These are phyloP conservation scores for Bos indicus DNA, from an alignment of 2,113 vertebrate species.

Conservation along the genomic window DNA sequence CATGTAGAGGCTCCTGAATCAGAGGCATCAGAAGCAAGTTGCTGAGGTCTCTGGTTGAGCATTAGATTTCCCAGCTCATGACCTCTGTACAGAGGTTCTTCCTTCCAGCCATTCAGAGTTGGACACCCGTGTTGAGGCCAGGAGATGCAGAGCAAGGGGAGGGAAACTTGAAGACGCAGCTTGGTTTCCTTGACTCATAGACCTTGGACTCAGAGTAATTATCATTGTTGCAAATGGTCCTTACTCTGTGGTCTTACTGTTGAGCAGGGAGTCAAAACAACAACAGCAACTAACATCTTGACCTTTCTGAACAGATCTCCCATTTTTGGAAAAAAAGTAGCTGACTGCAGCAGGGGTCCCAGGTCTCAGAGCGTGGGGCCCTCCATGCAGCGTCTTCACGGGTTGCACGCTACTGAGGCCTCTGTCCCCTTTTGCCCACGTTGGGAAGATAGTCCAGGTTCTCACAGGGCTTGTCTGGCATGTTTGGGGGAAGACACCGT, in stretches of 20 bases:
- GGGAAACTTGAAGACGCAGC: not conserved
- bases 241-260: not conserved
- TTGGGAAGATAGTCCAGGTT: not conserved
- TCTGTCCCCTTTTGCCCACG: not conserved
- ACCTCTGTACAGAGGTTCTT: not conserved
- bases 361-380: not conserved
- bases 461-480: not conserved
- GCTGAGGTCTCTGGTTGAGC: not conserved
- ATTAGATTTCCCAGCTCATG: not conserved
- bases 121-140: not conserved
- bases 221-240: not conserved
- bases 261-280: not conserved
- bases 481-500: not conserved
- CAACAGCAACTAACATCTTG: not conserved
- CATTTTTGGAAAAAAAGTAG: not conserved
- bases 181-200: not conserved
- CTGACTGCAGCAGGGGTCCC: not conserved
- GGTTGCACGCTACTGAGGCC: too few relatives aligned
- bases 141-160: not conserved
- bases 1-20: not conserved
- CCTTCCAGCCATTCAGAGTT: not conserved
- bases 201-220: not conserved
- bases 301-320: not conserved
- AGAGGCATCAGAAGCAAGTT: not conserved
- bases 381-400: rapidly evolving